A percentile compares a stretch with the other conserved stretches of the same genome.
phyloP scores from a whole-genome alignment of 2,888 invertebrate genomes.

The Microdon myrmicae region DNA sequence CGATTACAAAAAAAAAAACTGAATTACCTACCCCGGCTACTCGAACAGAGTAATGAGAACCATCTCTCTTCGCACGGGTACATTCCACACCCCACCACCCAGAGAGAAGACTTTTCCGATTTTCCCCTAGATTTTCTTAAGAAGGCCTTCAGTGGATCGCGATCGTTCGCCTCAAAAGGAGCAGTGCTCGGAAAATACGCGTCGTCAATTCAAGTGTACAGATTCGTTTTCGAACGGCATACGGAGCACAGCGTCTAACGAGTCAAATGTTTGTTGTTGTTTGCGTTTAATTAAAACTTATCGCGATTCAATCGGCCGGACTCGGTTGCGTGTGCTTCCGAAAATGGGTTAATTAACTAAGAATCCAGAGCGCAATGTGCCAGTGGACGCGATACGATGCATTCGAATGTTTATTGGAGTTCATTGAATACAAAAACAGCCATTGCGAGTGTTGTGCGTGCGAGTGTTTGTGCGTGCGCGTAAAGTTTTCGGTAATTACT shows the following conservation, averaged over 20 bases:
- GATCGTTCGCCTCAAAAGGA: conserved; percentile 27
- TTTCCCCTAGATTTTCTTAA: conserved; percentile 29
- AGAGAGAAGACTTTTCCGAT: conserved; percentile 18
- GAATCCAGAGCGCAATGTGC: background rate
- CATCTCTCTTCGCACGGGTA: background rate
- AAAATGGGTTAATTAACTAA: conserved; percentile 48
- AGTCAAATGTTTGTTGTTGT: too few species aligned
- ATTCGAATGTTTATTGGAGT: conserved; percentile 11
- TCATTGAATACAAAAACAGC: conserved; percentile 27
- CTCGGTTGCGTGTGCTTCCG: conserved; percentile 10
- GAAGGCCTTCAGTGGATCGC: conserved; percentile 36
- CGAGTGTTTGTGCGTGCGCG: background rate
- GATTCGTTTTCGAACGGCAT: too few species aligned
- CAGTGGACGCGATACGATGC: background rate
- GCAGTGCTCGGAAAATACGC: too few species aligned
- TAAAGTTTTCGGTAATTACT: conserved; percentile 13
- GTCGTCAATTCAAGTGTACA: too few species aligned
- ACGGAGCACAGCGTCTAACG: too few species aligned
- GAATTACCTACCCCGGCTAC: too few species aligned
- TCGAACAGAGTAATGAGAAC: too few species aligned
- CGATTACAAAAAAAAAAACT: background rate
- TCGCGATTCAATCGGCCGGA: conserved; percentile 19
- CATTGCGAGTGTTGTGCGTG: background rate
- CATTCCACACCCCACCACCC: conserved; percentile 4
- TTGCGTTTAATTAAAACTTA: conserved; percentile 45